Evolutionary conservation across 2,113 vertebrate genomes (phyloP).

Genomic region (Lipotes vexillifer): DNA sequence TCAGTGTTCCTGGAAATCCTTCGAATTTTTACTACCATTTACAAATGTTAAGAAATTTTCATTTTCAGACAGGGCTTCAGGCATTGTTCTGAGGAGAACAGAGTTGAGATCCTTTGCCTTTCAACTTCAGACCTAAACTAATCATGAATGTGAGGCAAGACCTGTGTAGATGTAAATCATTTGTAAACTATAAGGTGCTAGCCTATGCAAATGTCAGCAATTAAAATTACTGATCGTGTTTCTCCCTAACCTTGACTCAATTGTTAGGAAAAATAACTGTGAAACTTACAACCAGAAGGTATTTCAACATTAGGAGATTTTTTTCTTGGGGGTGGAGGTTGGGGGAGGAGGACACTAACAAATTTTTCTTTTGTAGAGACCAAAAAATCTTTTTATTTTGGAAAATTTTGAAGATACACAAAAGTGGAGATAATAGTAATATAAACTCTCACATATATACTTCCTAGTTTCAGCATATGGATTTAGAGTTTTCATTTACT

Average conservation of each 20-base stretch:
- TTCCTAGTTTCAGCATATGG: neutral
- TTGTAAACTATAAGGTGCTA: neutral
- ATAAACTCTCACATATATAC: neutral
- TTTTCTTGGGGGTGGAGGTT: neutral
- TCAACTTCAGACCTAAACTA: neutral
- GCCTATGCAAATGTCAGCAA: neutral
- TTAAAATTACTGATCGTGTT: neutral
- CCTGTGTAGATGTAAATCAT: neutral
- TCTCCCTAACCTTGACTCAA: neutral
- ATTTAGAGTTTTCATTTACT: neutral
- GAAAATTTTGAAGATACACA: neutral
- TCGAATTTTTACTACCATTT: neutral
- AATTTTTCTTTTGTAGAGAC: neutral
- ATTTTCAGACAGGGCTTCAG: neutral
- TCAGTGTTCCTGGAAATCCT: neutral
- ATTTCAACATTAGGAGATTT: neutral
- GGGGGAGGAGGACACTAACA: neutral
- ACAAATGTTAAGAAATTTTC: neutral
- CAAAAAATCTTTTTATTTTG: neutral
- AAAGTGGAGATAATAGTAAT: neutral
- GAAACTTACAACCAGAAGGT: neutral
- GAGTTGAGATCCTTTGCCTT: neutral
- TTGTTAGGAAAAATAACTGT: neutral
- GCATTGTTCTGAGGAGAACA: neutral
- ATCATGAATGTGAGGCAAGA: neutral